Percentiles rank a stretch among this genome's conserved stretches.
Conservation (phyloP, 2,888 invertebrate genomes). For the Drosophila limbata region DNA sequence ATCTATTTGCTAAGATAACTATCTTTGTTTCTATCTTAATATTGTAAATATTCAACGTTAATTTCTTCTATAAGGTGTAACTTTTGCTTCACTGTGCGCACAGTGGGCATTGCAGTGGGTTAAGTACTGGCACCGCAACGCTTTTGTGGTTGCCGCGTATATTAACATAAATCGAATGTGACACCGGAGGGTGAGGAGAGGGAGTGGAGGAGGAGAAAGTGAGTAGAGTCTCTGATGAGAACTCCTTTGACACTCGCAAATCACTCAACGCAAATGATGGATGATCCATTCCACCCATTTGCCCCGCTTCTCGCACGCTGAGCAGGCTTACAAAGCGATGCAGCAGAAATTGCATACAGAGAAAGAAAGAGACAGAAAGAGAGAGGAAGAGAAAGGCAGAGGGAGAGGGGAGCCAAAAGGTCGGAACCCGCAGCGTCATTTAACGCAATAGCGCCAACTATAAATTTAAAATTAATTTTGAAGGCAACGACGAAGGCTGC, state of each 20-base stretch:
- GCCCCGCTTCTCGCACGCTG: not conserved
- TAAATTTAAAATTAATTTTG: conserved; percentile 80
- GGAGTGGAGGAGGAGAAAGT: conserved; percentile 6
- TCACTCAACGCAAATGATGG: conserved; percentile 77
- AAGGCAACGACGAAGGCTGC: conserved; percentile 61
- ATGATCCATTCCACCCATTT: conserved; percentile 39
- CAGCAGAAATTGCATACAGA: not conserved
- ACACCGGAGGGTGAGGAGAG: conserved; percentile 12
- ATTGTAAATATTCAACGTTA: too few relatives aligned
- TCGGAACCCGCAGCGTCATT: conserved; percentile 69
- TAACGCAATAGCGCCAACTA: conserved; percentile 81
- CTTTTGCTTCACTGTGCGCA: conserved; percentile 22
- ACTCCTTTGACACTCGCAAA: conserved; percentile 78
- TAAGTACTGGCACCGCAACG: conserved; percentile 52
- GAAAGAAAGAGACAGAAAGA: not conserved
- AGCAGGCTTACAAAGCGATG: conserved; percentile 2
- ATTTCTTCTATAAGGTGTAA: not conserved
- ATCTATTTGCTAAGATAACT: too few relatives aligned
- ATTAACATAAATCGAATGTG: conserved; percentile 78
- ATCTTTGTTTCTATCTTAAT: too few relatives aligned
- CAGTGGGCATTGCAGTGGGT: conserved; percentile 24
- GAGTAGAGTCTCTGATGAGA: conserved; percentile 27
- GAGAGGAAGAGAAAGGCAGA: not conserved
- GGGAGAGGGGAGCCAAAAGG: conserved; percentile 11
- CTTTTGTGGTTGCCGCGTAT: conserved; percentile 52